Evolutionary conservation across 2,113 vertebrate genomes (phyloP), one percentile per base, ranked within the genome.

Genomic region (Hippocampus comes): DNA sequence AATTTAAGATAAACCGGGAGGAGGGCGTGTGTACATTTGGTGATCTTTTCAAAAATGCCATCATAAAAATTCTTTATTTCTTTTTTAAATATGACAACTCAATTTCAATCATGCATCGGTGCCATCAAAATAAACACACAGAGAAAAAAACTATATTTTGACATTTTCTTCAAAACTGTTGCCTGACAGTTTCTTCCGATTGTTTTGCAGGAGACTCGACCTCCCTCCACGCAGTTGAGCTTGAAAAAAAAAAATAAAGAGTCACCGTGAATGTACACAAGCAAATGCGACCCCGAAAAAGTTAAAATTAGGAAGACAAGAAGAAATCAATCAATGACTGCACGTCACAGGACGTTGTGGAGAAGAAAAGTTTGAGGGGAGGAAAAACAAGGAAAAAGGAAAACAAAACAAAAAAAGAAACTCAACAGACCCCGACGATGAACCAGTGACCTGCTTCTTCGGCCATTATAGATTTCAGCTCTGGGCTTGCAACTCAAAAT

Each of bases 91-190:
- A 38, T 38, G 34, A 38, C 34, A 38, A 38, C 0, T 38, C 34
- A 38, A 38, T 38, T 38, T 38, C 5, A 38, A 38, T 38, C 34
- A 38, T 38, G 5, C 34, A 30, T 4, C 30, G 2, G 30, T 30
- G 30, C 30, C 30, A 30, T 30, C 30, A 30, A 30, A 30, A 30
- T 30, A 21, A 51, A 25, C 43, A 21, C 48, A 68, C 18, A 7
- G 30, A 25, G 15, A 23, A n/a, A n/a, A 51, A 20, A 48, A 7
- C 15, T 38, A 34, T 34, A 53, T 5, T 21, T 27, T 21, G 30
- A 51, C 51, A 51, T 85, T 89, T 91, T 86, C 89, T 89, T 87
- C 81, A 82, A 90, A 91, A 90, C 89, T 91, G 88, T 90, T 88
- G 82, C 89, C 88, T 87, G 90, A 90, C 88, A 91, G 90, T 90